Percentiles rank a stretch among this genome's conserved stretches.
Conservation (phyloP, 2,888 invertebrate genomes). For the Tridacna crocea region DNA sequence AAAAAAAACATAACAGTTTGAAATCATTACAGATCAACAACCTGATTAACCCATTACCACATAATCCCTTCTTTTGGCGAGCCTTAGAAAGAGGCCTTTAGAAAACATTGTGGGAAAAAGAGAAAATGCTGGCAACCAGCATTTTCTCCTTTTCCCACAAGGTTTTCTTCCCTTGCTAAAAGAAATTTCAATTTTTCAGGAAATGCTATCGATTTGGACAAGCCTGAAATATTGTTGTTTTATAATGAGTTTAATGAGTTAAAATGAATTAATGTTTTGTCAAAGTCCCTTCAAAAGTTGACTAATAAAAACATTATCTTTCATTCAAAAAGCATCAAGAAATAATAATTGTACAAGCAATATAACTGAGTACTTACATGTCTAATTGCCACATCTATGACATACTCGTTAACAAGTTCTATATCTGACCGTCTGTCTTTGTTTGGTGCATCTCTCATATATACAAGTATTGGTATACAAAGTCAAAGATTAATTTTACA, state of each 20-base stretch:
- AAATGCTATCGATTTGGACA: too few species aligned
- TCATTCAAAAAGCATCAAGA: too few species aligned
- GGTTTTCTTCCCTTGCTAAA: too few species aligned
- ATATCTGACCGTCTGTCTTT: conserved; percentile 64
- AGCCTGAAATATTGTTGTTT: too few species aligned
- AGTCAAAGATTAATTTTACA: conserved; percentile 50
- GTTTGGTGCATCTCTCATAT: conserved; percentile 71
- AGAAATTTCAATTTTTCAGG: too few species aligned
- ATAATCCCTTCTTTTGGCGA: background rate
- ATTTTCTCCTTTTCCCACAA: too few species aligned
- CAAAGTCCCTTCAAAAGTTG: too few species aligned
- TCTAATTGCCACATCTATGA: conserved; percentile 75
- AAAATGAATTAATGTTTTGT: too few species aligned
- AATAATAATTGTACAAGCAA: too few species aligned
- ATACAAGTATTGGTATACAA: conserved; percentile 72
- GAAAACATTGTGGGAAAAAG: background rate
- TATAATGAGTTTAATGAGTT: too few species aligned
- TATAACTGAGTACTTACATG: conserved; percentile 66
- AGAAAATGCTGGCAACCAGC: background rate
- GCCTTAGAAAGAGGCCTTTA: too few species aligned
- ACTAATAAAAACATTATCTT: too few species aligned
- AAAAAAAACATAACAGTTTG: background rate
- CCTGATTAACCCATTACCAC: background rate
- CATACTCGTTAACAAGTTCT: conserved; percentile 67
- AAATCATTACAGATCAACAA: background rate